Base-by-base conservation (phyloP, 2,797 vertebrate species). In the Ceyx erithaca region DNA sequence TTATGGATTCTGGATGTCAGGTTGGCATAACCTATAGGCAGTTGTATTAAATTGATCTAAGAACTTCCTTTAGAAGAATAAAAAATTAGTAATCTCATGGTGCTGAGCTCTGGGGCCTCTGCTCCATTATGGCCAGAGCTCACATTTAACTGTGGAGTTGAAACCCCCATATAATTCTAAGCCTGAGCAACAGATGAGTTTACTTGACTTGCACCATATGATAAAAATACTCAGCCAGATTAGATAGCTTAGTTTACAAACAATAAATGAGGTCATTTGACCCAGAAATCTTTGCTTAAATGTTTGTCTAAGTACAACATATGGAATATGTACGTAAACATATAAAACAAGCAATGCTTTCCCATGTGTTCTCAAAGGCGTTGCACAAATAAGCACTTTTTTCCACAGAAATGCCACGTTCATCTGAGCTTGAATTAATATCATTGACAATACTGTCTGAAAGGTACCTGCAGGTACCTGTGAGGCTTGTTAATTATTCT, bases 161-260 rank as follows among this genome's bases (percentile, higher is more conserved):
- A 77, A 92, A 77, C 77, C 11, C 5, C 57, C 35, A 30, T 54
- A 1, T 5, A 41, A 83, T 8, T 41, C n/a, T 43, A 64, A 90
- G 15, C 23, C 70, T 81, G 17, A 88, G 61, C 45, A 90, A 49
- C 63, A 90, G 63, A 87, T 40, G 57, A 93, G 37, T 79, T 78
- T 81, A 84, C 85, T 89, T 93, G 87, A 89, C 41, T 86, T 41
- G 49, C 63, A 86, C 45, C 37, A n/a, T 40, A 85, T 43, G 45
- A 94, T 46, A 64, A 81, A 59, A 94, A 79, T 33, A 82, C 37
- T 20, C 55, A 77, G 51, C 63, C 87, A 94, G 85, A 92, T 91
- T 67, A 93, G 82, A 92, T 70, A 86, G 45, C 26, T 70, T 76
- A 54, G 80, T 89, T 92, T 90, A 91, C 80, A 86, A 95, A 95